Conservation (phyloP, 2,113 vertebrate genomes). For the Sinosuthora webbiana region DNA sequence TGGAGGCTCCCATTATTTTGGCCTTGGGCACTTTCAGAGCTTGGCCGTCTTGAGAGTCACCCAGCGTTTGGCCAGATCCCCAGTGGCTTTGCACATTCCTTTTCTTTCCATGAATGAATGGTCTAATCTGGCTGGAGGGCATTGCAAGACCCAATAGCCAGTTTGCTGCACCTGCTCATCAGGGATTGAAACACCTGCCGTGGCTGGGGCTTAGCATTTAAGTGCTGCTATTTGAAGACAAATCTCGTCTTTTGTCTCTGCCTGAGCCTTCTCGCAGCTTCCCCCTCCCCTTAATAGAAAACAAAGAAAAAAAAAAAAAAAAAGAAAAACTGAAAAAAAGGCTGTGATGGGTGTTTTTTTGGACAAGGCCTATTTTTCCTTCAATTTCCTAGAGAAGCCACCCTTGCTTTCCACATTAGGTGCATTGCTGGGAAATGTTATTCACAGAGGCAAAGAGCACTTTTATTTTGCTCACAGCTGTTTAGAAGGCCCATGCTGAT, state of each 20-base stretch:
- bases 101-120: constrained; percentile 59
- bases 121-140: constrained; percentile 67
- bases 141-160: constrained; percentile 53
- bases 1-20: constrained; percentile 50
- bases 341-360: background rate
- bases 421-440: background rate
- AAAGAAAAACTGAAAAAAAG: background rate
- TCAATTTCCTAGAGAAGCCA: background rate
- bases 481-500: background rate
- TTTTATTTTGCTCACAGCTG: background rate
- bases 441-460: background rate
- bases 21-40: constrained; percentile 60
- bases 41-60: constrained; percentile 57
- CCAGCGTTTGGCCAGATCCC: constrained; percentile 55
- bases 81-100: constrained; percentile 56
- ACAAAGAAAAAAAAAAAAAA: background rate
- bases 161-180: constrained; percentile 61
- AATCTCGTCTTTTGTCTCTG: constrained; percentile 48
- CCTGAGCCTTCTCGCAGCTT: background rate
- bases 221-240: constrained; percentile 69
- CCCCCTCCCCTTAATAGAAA: background rate
- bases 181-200: constrained; percentile 59
- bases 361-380: background rate
- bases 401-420: background rate
- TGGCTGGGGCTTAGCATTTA: constrained; percentile 47